Conservation (phyloP, 2,113 vertebrate genomes). For the Montifringilla adamsi region DNA sequence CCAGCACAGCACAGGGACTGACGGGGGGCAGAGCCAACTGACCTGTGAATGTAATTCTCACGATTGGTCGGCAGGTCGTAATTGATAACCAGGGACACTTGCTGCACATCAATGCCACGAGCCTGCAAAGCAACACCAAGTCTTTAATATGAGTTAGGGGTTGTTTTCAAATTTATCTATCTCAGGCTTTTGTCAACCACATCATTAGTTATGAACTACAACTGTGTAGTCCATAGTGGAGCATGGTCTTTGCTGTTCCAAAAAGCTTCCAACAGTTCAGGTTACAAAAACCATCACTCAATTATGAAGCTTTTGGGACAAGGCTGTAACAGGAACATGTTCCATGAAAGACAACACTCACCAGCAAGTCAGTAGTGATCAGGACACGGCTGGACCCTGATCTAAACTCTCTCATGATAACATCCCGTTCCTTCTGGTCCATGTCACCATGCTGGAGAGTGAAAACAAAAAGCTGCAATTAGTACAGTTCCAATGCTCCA, state of each 20-base stretch:
- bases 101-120: slow-evolving; percentile 98
- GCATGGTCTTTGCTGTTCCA: slow-evolving; percentile 81
- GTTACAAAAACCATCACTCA: slow-evolving; percentile 67
- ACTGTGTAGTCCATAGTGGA: slow-evolving; percentile 81
- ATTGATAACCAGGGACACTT: slow-evolving; percentile 98
- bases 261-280: slow-evolving; percentile 71
- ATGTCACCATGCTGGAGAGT: slow-evolving; percentile 91
- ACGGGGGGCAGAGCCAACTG: slow-evolving; percentile 20
- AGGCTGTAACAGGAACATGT: rapidly evolving
- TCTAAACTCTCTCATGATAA: slow-evolving; percentile 97
- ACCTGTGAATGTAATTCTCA: slow-evolving; percentile 99
- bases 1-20: not conserved
- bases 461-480: rapidly evolving
- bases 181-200: slow-evolving; percentile 68
- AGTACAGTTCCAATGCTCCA: not conserved
- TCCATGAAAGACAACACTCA: slow-evolving; percentile 44
- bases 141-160: not conserved
- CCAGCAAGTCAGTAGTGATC: slow-evolving; percentile 98
- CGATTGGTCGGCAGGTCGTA: slow-evolving; percentile 99
- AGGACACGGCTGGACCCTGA: slow-evolving; percentile 95
- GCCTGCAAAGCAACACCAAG: slow-evolving; percentile 75
- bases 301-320: slow-evolving; percentile 65
- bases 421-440: slow-evolving; percentile 98
- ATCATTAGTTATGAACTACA: slow-evolving; percentile 80
- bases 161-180: rapidly evolving